A percentile compares a stretch with the other conserved stretches of the same genome.
Conservation (phyloP, 1,140 invertebrate species). For the Onthophagus taurus region DNA sequence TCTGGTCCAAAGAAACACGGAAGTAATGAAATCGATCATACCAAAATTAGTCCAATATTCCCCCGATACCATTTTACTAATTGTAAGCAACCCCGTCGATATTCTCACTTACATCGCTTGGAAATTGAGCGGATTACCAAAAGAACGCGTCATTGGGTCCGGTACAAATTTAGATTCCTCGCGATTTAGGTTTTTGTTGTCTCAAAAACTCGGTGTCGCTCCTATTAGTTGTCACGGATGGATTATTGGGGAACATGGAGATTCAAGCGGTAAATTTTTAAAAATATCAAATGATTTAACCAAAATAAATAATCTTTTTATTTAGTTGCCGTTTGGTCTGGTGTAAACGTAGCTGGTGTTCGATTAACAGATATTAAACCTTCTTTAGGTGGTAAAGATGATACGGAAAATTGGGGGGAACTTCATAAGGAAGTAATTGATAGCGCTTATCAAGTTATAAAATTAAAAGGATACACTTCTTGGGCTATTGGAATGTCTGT, state of each 20-base stretch:
- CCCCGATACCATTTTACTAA: conserved; percentile 75
- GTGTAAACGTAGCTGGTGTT: conserved; percentile 84
- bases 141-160: conserved; percentile 77
- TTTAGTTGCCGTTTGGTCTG: conserved; percentile 85
- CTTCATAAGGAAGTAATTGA: conserved; percentile 71
- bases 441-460: conserved; percentile 84
- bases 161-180: conserved; percentile 88
- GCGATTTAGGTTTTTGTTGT: conserved; percentile 79
- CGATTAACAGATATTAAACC: conserved; percentile 68
- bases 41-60: conserved; percentile 75
- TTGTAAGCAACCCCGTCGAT: conserved; percentile 88
- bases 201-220: conserved; percentile 68
- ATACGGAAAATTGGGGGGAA: conserved; percentile 69
- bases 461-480: conserved; percentile 81
- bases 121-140: conserved; percentile 82
- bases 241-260: conserved; percentile 83
- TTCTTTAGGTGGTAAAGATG: conserved; percentile 56
- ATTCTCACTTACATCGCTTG: conserved; percentile 87
- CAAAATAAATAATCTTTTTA: conserved; percentile 9
- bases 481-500: conserved; percentile 86
- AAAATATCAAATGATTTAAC: not conserved
- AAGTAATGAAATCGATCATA: conserved; percentile 79
- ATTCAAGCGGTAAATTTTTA: conserved; percentile 54
- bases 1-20: conserved; percentile 80
- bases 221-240: conserved; percentile 78